Conservation (phyloP, 2,888 invertebrate species). For the Lucinisca nassula region DNA sequence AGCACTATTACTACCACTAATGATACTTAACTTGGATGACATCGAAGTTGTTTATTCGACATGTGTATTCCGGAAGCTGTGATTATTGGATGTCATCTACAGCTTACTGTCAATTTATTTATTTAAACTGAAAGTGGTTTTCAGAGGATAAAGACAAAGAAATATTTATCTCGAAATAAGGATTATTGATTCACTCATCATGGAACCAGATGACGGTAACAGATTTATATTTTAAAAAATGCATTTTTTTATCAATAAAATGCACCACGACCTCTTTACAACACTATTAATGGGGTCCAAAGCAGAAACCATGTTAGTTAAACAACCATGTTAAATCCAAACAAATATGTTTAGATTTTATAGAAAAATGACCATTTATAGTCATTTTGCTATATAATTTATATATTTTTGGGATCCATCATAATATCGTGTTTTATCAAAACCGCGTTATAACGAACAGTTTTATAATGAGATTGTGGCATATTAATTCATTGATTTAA, state of each 20-base stretch:
- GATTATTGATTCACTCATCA: neutral
- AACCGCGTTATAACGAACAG: no score
- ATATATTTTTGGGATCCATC: no score
- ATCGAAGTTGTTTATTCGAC: neutral
- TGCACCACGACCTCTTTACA: neutral
- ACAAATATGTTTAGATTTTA: neutral
- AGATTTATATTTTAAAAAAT: neutral
- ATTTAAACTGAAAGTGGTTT: neutral
- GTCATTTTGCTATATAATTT: neutral
- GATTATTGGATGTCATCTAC: neutral
- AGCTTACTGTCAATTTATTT: neutral
- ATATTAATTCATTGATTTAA: no score
- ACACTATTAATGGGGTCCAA: neutral
- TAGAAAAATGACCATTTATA: neutral
- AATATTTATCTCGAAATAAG: neutral
- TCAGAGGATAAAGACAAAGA: neutral
- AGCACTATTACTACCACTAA: no score
- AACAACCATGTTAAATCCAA: neutral
- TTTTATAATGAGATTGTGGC: no score
- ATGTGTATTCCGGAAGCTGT: neutral
- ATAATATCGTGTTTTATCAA: no score
- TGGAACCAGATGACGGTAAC: neutral
- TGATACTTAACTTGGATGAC: neutral
- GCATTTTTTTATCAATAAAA: neutral
- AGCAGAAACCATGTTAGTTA: neutral